Base-by-base conservation (phyloP, 2,797 vertebrate genomes). In the Dipus sagitta region DNA sequence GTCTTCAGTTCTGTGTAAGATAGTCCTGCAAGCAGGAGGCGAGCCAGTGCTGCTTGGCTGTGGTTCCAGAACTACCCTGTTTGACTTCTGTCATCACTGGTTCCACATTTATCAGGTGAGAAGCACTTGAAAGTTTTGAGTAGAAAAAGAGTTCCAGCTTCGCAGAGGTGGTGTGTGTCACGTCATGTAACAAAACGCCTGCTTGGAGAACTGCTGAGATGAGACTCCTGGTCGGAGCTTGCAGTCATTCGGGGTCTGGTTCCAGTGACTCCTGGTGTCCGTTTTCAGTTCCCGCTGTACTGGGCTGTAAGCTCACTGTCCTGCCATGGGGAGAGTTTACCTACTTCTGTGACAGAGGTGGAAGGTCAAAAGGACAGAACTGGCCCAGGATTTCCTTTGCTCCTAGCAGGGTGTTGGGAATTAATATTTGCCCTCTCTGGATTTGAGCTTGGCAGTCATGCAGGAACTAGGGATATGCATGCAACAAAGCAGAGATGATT, bases 401-500 rank as follows among this genome's bases (percentile, higher is more conserved):
- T 84, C 82, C 92, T 96, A 20, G 95, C n/a, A 95, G 96, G 88
- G 91, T 95, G 76, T 94, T 97, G 92, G 97, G 20, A 96, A 96
- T 96, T 94, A 90, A 94, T 97, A 54, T 96, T 95, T 78, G 84
- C 91, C 96, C 65, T 94, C 92, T 97, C 97, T 97, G 96, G 93
- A 91, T 96, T 92, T 97, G 97, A 96, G 94, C 88, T 92, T 94
- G 93, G n/a, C 96, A 96, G 79, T 93, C 86, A 86, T 38, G 95
- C 95, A 95, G 94, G 80, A 97, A 58, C 95, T 80, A 75, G 96
- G 82, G 92, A 90, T 90, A 91, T 96, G 71, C 47, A 58, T 65
- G 95, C 95, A 96, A 91, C 96, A 97, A 97, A 96, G 96, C 95
- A 92, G 85, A 81, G 89, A 84, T 30, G 67, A 32, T 5, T 96